phyloP scores from a whole-genome alignment of 2,888 invertebrate species.

The Trachelus tabidus region DNA sequence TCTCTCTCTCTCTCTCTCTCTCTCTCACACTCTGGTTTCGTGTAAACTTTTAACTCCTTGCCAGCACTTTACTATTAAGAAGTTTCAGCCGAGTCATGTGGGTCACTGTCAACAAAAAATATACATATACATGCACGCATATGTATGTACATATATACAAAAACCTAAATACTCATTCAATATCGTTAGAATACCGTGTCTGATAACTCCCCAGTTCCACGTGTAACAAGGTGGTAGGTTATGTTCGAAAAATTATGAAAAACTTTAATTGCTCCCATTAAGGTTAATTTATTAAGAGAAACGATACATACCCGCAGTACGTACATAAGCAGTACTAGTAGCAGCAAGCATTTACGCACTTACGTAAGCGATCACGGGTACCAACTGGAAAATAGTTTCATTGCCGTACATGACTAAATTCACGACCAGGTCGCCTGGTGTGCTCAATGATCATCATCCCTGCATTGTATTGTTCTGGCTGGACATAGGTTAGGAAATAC shows the following conservation, averaged over 20 bases:
- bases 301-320: neutral
- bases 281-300: neutral
- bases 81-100: neutral
- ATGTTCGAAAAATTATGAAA: neutral
- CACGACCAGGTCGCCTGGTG: neutral
- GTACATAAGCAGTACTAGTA: neutral
- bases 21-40: neutral
- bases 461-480: neutral
- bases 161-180: neutral
- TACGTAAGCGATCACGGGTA: neutral
- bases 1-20: too few species aligned
- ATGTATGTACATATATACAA: neutral
- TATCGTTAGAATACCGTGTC: neutral
- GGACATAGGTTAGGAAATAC: neutral
- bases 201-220: neutral
- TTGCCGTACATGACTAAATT: neutral
- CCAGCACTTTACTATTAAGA: neutral
- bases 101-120: neutral
- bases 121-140: neutral
- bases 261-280: neutral
- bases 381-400: neutral
- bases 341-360: neutral
- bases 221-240: neutral
- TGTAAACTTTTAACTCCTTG: neutral
- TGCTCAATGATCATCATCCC: neutral